A percentile compares a stretch with the other conserved stretches of the same genome.
These are phyloP conservation scores for Catagonus wagneri DNA, from an alignment of 2,113 vertebrate species.

Conservation along the genomic window DNA sequence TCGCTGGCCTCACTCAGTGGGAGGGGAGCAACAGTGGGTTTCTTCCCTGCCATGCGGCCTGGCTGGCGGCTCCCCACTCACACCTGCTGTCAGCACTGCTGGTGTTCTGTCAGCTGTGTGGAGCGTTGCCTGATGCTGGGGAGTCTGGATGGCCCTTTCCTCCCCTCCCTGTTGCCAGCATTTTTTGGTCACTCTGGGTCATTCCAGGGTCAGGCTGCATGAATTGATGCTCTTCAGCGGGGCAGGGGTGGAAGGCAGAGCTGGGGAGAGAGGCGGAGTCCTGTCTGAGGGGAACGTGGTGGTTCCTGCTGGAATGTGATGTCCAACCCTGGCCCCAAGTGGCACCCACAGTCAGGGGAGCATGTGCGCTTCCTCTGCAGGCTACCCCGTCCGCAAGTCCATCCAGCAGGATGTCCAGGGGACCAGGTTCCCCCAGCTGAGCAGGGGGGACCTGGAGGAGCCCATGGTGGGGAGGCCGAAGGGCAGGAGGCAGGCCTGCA, in stretches of 20 bases:
- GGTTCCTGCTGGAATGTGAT: neutral
- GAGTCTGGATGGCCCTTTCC: neutral
- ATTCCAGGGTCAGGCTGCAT: neutral
- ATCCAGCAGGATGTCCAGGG: constrained; percentile 82
- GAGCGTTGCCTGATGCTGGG: too few species aligned
- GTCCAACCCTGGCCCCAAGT: neutral
- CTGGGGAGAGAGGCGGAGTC: neutral
- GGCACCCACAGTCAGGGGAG: neutral
- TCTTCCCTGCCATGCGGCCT: neutral
- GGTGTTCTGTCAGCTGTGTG: too few species aligned
- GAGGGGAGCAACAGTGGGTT: too few species aligned
- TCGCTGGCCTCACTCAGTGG: too few species aligned
- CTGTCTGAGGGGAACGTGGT: neutral
- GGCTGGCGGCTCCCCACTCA: too few species aligned
- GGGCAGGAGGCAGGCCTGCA: constrained; percentile 65
- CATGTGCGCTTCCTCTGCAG: constrained; percentile 74
- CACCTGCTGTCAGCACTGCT: neutral
- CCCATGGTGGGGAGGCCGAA: neutral
- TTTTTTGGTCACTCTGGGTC: neutral
- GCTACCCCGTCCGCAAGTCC: constrained; percentile 92
- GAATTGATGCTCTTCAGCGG: neutral
- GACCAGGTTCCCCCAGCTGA: constrained; percentile 83
- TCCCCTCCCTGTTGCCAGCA: neutral
- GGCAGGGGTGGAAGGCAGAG: neutral
- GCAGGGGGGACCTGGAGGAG: constrained; percentile 45